Evolutionary conservation across 2,888 invertebrate genomes (phyloP), one percentile per base, ranked within the genome.

Genomic region (Stenchaetothrips biformis): DNA sequence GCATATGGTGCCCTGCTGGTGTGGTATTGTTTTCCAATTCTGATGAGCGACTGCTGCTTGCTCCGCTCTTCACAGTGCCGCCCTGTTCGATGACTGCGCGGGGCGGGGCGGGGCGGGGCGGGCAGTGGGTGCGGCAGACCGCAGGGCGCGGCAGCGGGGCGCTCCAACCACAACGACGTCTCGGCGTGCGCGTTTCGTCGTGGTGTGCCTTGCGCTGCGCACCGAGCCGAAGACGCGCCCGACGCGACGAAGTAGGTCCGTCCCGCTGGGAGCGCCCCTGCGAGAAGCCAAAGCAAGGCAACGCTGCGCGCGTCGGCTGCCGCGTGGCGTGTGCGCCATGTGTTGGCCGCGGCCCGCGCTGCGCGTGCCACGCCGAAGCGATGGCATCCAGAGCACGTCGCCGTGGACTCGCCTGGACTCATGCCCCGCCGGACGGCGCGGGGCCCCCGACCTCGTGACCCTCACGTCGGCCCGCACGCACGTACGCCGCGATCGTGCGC

Each of bases 1-100:
- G 37, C 37, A 37, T 37, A 37, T 37, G 37, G 37, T 37, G 37
- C 37, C 37, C 37, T 37, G 37, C 37, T 37, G 37, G 37, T 37
- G 37, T 37, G 37, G 67, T 74, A 74, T 74, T 74, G 67, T 74
- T 74, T 74, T 74, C 67, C 67, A 74, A 74, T 74, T 74, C 67
- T 25, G 25, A 74, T 74, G 67, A 74, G 67, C 18, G 18, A 37
- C 37, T 37, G 37, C 53, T 13, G 18, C 16, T 13, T 13, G 53
- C 53, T 53, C 53, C 18, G 4, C 53, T 53, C 53, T 53, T 53
- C 53, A 53, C 53, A 74, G 67, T n/a, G 25, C 67, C 67, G 67
- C 21, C 67, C 67, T 25, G 67, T 25, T 21, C 67, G 67, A 74
- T 74, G 67, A 74, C 67, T 74, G 21, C 25, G 21, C 25, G 21